Evolutionary conservation across 2,888 invertebrate species (phyloP).

Genomic region (Lasius platythorax): DNA sequence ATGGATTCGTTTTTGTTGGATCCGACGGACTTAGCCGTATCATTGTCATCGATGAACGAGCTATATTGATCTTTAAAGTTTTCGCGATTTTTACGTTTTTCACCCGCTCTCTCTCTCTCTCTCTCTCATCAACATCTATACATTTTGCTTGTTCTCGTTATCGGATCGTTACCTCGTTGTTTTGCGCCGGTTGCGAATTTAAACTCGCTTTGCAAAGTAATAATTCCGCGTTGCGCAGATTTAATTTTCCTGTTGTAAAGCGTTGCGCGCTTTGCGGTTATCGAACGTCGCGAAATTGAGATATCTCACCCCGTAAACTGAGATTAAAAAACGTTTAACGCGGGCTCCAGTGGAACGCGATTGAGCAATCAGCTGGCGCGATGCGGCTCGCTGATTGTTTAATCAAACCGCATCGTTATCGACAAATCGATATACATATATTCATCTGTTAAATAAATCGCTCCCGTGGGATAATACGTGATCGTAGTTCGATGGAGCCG

Average conservation of each 20-base stretch:
- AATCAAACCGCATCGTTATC: constrained; percentile 7
- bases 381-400: constrained; percentile 3
- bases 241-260: background rate
- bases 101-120: too few species aligned
- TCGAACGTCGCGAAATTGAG: constrained; percentile 32
- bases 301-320: constrained; percentile 17
- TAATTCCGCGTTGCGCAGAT: constrained; percentile 24
- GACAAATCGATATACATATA: background rate
- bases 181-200: background rate
- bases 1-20: background rate
- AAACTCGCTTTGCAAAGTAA: constrained; percentile 9
- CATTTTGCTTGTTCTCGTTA: background rate
- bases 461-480: background rate
- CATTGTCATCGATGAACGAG: background rate
- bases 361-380: constrained; percentile 16
- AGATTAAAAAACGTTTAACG: constrained; percentile 39
- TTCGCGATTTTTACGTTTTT: background rate
- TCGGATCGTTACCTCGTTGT: background rate
- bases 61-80: background rate
- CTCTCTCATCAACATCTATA: background rate
- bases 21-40: background rate
- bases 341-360: constrained; percentile 21
- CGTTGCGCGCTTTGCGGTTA: background rate
- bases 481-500: background rate
- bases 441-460: background rate